Base-by-base conservation (phyloP, 2,888 invertebrate species). In the Andrena minutula region DNA sequence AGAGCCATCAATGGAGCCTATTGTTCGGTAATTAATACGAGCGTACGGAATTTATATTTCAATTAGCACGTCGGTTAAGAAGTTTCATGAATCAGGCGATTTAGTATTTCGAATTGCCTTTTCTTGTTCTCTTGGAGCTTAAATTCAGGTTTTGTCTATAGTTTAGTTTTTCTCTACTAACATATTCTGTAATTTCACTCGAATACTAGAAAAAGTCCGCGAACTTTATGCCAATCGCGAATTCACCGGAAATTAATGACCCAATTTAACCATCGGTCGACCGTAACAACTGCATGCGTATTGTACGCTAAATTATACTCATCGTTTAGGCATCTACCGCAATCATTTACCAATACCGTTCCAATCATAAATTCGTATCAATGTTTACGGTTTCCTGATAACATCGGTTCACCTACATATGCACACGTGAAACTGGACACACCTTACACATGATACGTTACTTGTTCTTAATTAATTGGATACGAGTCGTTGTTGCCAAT, bases 401-500 rank as follows among this genome's bases (percentile, higher is more conserved):
- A 20, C 10, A 63, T 23, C 32, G 35, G 16, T 63, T 3, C 58
- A n/a, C 41, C 30, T n/a, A 20, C 8, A 69, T 7, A 47, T 10
- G 23, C 41, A 35, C 7, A 41, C 61, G 51, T 12, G 6, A 26
- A 70, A 69, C 58, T 65, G 49, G 5, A 41, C n/a, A 72, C 75
- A 58, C 72, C 35, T 66, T 41, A 72, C 83, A 81, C 79, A 71
- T 69, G 35, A 51, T 71, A 76, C 75, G 56, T 77, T 79, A 85
- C 66, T 85, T 70, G 61, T 79, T 81, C 79, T 79, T 86, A 71
- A 69, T 83, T 82, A 41, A 85, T 88, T 88, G 79, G 82, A 79
- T 88, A 89, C 84, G 76, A 87, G 32, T 84, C 87, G 79, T 88
- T 88, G 81, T 87, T 88, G 70, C 76, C 76, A 88, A 83, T 80